phyloP scores from a whole-genome alignment of 2,888 invertebrate species.

The Mellilla xanthometata region DNA sequence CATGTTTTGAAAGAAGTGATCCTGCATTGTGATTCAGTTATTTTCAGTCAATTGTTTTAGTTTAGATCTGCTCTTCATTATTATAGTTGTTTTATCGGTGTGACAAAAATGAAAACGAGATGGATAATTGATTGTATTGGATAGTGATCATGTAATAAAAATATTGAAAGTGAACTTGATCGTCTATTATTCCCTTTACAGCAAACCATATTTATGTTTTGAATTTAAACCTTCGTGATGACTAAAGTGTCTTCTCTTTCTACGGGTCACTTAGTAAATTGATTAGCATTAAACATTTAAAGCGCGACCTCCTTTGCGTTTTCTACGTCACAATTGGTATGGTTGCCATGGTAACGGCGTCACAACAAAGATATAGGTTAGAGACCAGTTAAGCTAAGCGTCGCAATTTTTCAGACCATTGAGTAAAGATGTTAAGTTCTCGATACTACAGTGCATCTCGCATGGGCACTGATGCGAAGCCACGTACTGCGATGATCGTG shows the following conservation, averaged over 20 bases:
- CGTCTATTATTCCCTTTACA: slow-evolving; percentile 35
- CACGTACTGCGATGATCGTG: slow-evolving; percentile 63
- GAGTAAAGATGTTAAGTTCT: slow-evolving; percentile 57
- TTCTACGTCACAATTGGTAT: slow-evolving; percentile 9
- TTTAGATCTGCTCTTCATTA: slow-evolving; percentile 45
- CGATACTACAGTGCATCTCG: slow-evolving; percentile 70
- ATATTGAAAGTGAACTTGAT: slow-evolving; percentile 58
- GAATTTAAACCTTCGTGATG: no score
- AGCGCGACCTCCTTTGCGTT: no score
- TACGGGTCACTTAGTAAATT: no score
- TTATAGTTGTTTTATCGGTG: slow-evolving; percentile 63
- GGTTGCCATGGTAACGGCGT: slow-evolving; percentile 68
- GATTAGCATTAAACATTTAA: no score
- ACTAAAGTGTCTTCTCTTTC: no score
- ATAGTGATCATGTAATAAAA: slow-evolving; percentile 77
- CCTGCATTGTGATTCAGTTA: slow-evolving; percentile 59
- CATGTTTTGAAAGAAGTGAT: slow-evolving; percentile 23
- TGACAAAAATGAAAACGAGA: slow-evolving; percentile 56
- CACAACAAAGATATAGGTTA: slow-evolving; percentile 58
- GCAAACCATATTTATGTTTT: no score
- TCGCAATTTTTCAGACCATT: not conserved
- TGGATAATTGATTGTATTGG: slow-evolving; percentile 70
- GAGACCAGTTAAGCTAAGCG: not conserved
- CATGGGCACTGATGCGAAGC: slow-evolving; percentile 61
- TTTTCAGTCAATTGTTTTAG: slow-evolving; percentile 66